Percentiles rank a stretch among this genome's conserved stretches.
Conservation (phyloP, 1,140 invertebrate genomes). For the Drosophila bifasciata region DNA sequence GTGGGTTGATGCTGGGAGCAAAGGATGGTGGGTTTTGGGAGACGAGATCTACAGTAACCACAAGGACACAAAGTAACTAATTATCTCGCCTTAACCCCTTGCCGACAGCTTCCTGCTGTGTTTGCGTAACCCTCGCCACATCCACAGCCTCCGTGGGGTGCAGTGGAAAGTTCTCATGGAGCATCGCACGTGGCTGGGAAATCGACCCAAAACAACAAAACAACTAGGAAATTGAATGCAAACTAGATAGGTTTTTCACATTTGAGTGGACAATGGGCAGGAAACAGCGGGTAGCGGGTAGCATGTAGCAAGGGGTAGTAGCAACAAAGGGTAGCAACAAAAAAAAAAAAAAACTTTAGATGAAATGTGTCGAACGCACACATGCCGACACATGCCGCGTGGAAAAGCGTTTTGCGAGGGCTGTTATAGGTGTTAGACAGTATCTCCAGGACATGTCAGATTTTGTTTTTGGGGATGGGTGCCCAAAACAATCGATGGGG, state of each 20-base stretch:
- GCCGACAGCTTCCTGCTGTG: constrained; percentile 52
- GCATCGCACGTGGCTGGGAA: constrained; percentile 57
- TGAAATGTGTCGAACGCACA: constrained; percentile 77
- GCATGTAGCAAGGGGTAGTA: background rate
- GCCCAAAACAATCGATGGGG: constrained; percentile 27
- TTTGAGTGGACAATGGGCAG: constrained; percentile 62
- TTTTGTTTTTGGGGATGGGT: background rate
- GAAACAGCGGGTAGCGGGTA: background rate
- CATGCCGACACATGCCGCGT: constrained; percentile 56
- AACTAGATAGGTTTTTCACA: constrained; percentile 62
- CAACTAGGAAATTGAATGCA: constrained; percentile 57
- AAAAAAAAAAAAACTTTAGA: constrained; percentile 54
- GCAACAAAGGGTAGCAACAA: background rate
- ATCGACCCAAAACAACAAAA: constrained; percentile 33
- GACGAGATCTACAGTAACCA: constrained; percentile 39
- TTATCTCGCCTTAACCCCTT: constrained; percentile 78
- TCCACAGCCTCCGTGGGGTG: constrained; percentile 1
- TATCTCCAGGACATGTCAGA: constrained; percentile 8
- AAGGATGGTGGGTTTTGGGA: too few species aligned
- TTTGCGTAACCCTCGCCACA: constrained; percentile 50
- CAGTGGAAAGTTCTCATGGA: constrained; percentile 11
- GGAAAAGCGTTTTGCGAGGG: constrained; percentile 13
- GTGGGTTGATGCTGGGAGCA: background rate
- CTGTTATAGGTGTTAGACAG: constrained; percentile 8
- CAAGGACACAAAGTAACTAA: constrained; percentile 80